A percentile compares a stretch with the other conserved stretches of the same genome.
These are phyloP conservation scores for Vanacampus margaritifer DNA, from an alignment of 2,113 vertebrate species.

Conservation along the genomic window DNA sequence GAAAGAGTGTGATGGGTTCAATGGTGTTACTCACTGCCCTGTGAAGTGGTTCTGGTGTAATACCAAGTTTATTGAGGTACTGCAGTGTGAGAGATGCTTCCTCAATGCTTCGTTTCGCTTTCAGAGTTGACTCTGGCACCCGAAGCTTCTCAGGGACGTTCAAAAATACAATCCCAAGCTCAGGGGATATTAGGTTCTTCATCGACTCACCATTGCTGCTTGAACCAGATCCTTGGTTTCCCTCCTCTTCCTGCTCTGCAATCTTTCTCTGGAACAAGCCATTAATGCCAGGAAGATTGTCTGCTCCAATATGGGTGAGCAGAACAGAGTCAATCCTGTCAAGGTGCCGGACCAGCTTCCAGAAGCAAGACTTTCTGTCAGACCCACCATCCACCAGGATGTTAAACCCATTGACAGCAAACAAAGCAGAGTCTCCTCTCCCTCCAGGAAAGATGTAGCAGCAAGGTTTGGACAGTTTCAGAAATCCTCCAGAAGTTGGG, in stretches of 20 bases:
- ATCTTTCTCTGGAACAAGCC: constrained; percentile 95
- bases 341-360: constrained; percentile 95
- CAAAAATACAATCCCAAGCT: constrained; percentile 95
- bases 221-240: constrained; percentile 86
- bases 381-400: constrained; percentile 96
- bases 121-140: constrained; percentile 87
- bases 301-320: constrained; percentile 95
- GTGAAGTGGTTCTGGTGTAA: constrained; percentile 89
- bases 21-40: constrained; percentile 89
- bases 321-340: constrained; percentile 95
- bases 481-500: constrained; percentile 94
- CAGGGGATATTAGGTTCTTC: constrained; percentile 96
- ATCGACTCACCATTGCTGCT: constrained; percentile 91
- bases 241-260: constrained; percentile 91
- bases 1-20: constrained; percentile 93
- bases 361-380: constrained; percentile 93
- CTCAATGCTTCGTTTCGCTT: constrained; percentile 93
- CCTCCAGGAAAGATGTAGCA: constrained; percentile 98
- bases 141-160: constrained; percentile 94
- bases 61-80: constrained; percentile 88
- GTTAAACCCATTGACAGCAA: constrained; percentile 97
- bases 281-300: constrained; percentile 95
- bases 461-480: constrained; percentile 97
- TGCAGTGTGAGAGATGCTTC: constrained; percentile 92
- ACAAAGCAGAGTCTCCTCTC: constrained; percentile 93